Evolutionary conservation across 2,113 vertebrate genomes (phyloP).

Genomic region (Nyctibius bracteatus): DNA sequence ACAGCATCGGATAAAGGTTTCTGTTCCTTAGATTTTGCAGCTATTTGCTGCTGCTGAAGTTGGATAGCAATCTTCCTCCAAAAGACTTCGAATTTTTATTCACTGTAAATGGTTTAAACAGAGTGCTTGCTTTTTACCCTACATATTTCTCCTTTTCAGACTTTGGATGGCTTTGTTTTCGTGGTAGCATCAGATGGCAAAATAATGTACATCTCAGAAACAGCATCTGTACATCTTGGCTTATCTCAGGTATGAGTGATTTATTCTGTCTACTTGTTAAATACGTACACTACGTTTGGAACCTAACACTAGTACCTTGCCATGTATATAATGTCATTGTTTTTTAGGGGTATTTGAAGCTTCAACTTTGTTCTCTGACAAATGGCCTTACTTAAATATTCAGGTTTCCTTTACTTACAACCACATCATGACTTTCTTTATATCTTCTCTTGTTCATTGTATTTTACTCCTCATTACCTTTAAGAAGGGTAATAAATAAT

Average conservation of each 20-base stretch:
- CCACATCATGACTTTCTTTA: neutral
- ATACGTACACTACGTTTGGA: neutral
- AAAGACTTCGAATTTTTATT: neutral
- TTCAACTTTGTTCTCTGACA: neutral
- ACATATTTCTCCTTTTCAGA: conserved; percentile 73
- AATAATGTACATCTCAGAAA: conserved; percentile 98
- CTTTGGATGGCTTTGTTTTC: conserved; percentile 94
- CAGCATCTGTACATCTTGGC: conserved; percentile 92
- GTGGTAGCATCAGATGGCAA: conserved; percentile 94
- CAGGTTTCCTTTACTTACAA: neutral
- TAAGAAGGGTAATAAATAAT: conserved; percentile 10
- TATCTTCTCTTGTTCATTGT: conserved; percentile 24
- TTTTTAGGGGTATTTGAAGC: neutral
- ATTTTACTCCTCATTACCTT: conserved; percentile 52
- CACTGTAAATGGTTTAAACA: neutral
- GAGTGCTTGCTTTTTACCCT: neutral
- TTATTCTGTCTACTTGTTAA: neutral
- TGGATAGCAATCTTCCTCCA: neutral
- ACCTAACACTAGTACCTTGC: neutral
- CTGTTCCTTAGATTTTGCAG: neutral
- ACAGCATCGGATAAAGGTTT: neutral
- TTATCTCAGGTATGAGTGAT: conserved; percentile 88
- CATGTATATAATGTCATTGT: neutral
- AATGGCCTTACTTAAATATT: neutral
- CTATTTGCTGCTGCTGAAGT: neutral